Percentiles rank a stretch among this genome's conserved stretches.
Conservation (phyloP, 2,113 vertebrate species). For the Balaenoptera acutorostrata region DNA sequence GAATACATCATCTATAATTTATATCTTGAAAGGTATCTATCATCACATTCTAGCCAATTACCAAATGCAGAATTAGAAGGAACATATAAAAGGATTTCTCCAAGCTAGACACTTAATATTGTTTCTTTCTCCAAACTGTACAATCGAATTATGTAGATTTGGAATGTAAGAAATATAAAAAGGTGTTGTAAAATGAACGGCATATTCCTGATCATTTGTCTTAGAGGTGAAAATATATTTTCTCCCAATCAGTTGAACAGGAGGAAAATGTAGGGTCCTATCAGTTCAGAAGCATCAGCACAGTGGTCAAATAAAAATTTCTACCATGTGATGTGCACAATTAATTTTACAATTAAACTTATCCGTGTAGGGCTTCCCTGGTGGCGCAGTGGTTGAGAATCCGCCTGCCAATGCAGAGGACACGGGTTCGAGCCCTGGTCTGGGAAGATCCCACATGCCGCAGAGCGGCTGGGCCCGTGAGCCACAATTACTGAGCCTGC, state of each 20-base stretch:
- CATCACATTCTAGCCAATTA: constrained; percentile 24
- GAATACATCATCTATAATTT: constrained; percentile 64
- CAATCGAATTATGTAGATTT: constrained; percentile 71
- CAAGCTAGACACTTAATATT: constrained; percentile 66
- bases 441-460: too few relatives aligned
- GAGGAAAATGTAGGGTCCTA: constrained; percentile 48
- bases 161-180: constrained; percentile 71
- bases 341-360: background rate
- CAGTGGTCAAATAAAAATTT: constrained; percentile 49
- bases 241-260: constrained; percentile 66
- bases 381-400: too few relatives aligned
- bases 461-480: too few relatives aligned
- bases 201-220: constrained; percentile 65
- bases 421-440: too few relatives aligned
- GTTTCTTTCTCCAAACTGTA: constrained; percentile 77
- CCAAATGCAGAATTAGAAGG: constrained; percentile 74
- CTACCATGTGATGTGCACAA: constrained; percentile 29
- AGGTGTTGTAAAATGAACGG: constrained; percentile 69
- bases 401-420: too few relatives aligned
- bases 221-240: constrained; percentile 69
- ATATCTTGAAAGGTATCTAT: constrained; percentile 68
- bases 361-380: background rate
- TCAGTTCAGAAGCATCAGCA: constrained; percentile 67
- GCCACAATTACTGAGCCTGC: too few relatives aligned
- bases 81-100: constrained; percentile 64